Evolutionary conservation across 2,113 vertebrate genomes (phyloP).

Genomic region (Upupa epops): DNA sequence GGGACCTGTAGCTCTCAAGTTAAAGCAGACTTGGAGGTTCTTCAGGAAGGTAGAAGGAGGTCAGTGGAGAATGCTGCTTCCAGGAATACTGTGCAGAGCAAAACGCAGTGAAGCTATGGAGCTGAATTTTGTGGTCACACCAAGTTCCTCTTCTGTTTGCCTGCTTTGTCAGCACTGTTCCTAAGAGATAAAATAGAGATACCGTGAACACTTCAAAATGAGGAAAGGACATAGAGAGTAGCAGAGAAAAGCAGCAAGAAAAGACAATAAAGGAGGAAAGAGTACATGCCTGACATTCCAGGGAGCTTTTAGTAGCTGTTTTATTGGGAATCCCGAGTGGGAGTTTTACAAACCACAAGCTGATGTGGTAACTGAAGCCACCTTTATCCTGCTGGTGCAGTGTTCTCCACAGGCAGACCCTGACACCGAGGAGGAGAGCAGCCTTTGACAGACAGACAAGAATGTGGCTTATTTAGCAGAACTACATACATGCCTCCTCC

Average conservation of each 20-base stretch:
- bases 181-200: slow-evolving; percentile 38
- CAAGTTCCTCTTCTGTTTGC: slow-evolving; percentile 15
- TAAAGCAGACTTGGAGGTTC: neutral
- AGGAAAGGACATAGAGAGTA: slow-evolving; percentile 1
- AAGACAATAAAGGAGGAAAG: neutral
- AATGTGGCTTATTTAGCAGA: slow-evolving; percentile 13
- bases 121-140: neutral
- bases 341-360: neutral
- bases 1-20: neutral
- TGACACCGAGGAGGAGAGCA: neutral
- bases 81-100: neutral
- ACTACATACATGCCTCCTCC: neutral
- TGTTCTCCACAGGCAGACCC: neutral
- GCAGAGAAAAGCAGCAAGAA: slow-evolving; percentile 23
- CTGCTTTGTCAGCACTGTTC: slow-evolving; percentile 24
- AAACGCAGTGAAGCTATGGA: neutral
- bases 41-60: neutral
- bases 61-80: neutral
- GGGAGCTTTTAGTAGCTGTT: slow-evolving; percentile 15
- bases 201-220: neutral
- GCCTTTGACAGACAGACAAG: neutral
- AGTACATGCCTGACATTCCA: slow-evolving; percentile 11
- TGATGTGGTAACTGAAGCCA: neutral
- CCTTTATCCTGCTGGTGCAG: neutral
- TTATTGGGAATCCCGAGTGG: neutral